phyloP scores from a whole-genome alignment of 2,888 invertebrate genomes.

The Xylota sylvarum region DNA sequence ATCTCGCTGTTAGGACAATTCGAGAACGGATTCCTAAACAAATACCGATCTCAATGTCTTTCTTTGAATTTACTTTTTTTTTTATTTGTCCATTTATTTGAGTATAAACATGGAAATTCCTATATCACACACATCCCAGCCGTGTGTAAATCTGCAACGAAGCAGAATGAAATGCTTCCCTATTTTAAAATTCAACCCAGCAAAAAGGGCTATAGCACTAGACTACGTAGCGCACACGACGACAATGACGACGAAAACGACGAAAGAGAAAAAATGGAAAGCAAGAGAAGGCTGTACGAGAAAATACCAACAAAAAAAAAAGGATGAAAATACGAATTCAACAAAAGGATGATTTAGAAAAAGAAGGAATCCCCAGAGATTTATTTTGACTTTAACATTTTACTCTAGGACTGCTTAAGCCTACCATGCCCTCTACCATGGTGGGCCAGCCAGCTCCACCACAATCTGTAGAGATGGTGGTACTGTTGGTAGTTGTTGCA shows the following conservation, averaged over 20 bases:
- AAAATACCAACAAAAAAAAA: too few relatives aligned
- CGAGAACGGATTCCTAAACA: constrained; percentile 43
- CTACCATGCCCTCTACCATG: constrained; percentile 22
- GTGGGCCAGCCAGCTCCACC: too few relatives aligned
- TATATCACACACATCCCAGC: constrained; percentile 28
- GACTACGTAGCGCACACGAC: background rate
- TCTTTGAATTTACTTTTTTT: constrained; percentile 24
- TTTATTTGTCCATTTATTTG: constrained; percentile 58
- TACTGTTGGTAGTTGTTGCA: constrained; percentile 52
- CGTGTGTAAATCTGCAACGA: constrained; percentile 62
- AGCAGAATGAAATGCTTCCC: constrained; percentile 44
- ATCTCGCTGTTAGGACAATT: constrained; percentile 44
- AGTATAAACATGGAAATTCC: constrained; percentile 55
- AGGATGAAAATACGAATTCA: constrained; percentile 7
- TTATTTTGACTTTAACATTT: constrained; percentile 65
- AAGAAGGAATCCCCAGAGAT: constrained; percentile 55
- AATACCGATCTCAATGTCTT: constrained; percentile 56
- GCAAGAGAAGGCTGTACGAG: background rate
- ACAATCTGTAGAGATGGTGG: constrained; percentile 7
- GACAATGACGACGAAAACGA: background rate
- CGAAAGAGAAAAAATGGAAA: constrained; percentile 3
- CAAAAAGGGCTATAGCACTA: constrained; percentile 32
- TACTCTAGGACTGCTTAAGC: constrained; percentile 44
- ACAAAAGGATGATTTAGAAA: constrained; percentile 46
- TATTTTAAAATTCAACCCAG: constrained; percentile 47